Percentiles rank a stretch among this genome's conserved stretches.
Conservation (phyloP, 2,888 invertebrate species). For the Macrophya alboannulata region DNA sequence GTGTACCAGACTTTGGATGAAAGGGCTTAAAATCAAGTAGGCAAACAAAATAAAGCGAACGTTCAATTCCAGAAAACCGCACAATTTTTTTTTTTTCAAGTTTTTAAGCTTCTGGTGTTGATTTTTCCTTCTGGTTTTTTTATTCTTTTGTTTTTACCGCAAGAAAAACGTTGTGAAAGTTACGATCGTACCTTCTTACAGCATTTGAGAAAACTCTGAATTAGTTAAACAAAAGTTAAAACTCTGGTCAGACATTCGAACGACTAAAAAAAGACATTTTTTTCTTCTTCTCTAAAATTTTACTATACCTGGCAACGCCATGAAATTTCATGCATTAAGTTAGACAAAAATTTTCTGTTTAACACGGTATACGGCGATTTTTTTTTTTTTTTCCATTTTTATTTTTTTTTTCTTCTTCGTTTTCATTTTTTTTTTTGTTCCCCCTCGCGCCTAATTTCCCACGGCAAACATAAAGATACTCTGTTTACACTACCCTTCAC, state of each 20-base stretch:
- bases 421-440: no score
- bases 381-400: no score
- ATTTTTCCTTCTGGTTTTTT: conserved; percentile 62
- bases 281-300: not conserved
- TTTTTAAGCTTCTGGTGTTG: not conserved
- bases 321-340: not conserved
- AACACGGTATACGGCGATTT: not conserved
- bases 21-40: not conserved
- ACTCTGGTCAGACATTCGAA: not conserved
- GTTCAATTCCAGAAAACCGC: not conserved
- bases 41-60: not conserved
- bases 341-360: not conserved
- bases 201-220: not conserved
- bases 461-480: conserved; percentile 33
- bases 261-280: not conserved
- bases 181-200: not conserved
- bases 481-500: conserved; percentile 23
- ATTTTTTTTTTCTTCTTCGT: no score
- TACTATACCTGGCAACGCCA: not conserved
- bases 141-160: not conserved
- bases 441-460: conserved; percentile 27
- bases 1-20: no score
- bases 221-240: conserved; percentile 12
- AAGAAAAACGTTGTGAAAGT: conserved; percentile 7
- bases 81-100: not conserved